Conservation (phyloP, 2,113 vertebrate genomes). For the Microcebus murinus region DNA sequence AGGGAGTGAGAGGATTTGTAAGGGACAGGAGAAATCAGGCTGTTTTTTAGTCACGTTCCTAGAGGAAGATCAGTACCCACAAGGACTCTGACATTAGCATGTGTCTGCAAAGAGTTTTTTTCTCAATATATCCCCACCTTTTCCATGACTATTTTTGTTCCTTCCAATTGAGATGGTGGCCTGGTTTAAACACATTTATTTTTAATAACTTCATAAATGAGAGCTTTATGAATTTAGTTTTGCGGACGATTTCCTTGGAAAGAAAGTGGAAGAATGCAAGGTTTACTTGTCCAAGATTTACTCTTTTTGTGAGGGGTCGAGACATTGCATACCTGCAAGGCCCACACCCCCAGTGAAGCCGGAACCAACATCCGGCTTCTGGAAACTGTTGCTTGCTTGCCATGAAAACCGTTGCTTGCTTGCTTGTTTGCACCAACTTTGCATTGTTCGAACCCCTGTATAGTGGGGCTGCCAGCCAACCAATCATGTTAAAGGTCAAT, state of each 20-base stretch:
- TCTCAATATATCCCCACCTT: not conserved
- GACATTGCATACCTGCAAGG: too few relatives aligned
- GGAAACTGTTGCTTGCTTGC: too few relatives aligned
- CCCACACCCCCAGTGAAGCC: too few relatives aligned
- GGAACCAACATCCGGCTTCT: too few relatives aligned
- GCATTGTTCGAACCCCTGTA: too few relatives aligned
- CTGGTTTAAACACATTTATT: slow-evolving; percentile 41
- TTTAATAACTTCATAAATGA: slow-evolving; percentile 33
- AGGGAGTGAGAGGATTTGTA: too few relatives aligned
- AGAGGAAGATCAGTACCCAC: not conserved
- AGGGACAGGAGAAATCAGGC: not conserved
- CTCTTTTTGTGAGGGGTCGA: too few relatives aligned
- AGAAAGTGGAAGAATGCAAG: slow-evolving; percentile 10
- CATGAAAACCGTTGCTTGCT: too few relatives aligned
- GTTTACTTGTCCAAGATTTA: not conserved
- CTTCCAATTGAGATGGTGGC: slow-evolving; percentile 13
- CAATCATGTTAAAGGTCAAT: too few relatives aligned
- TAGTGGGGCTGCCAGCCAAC: too few relatives aligned
- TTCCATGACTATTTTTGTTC: slow-evolving; percentile 13
- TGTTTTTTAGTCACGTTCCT: not conserved
- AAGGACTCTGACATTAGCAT: not conserved
- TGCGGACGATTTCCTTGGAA: not conserved
- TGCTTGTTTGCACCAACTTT: too few relatives aligned
- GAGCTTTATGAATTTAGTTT: not conserved
- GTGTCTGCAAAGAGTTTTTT: not conserved